phyloP scores from a whole-genome alignment of 2,113 vertebrate genomes.

The Ciconia boyciana region DNA sequence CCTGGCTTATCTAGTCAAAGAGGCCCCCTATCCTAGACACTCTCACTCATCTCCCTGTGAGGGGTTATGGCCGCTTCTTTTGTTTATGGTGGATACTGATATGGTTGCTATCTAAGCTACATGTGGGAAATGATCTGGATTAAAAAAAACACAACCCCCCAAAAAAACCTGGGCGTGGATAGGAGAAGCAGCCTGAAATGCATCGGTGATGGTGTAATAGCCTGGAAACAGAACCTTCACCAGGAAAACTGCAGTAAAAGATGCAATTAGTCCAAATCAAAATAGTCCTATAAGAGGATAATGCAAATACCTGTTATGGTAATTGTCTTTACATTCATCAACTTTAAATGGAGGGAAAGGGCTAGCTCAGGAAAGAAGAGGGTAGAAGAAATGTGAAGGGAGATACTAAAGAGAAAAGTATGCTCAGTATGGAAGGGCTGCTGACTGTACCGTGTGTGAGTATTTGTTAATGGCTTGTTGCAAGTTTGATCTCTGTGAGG shows the following conservation, averaged over 20 bases:
- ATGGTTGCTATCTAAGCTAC: not conserved
- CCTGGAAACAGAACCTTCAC: not conserved
- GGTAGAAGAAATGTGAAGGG: not conserved
- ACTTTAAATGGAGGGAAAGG: not conserved
- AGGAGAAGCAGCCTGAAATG: not conserved
- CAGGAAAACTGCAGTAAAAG: not conserved
- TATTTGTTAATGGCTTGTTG: not conserved
- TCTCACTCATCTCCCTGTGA: not conserved
- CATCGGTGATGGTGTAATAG: not conserved
- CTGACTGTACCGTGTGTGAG: not conserved
- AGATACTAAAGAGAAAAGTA: not conserved
- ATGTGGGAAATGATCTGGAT: not conserved
- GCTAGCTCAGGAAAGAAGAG: not conserved
- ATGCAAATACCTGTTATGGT: not conserved
- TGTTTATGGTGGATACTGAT: not conserved
- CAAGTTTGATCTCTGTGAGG: not conserved
- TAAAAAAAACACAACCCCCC: not conserved
- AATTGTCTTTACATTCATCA: not conserved
- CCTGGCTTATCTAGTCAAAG: not conserved
- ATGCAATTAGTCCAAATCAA: not conserved
- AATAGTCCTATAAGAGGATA: not conserved
- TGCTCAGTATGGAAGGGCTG: not conserved
- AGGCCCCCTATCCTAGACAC: not conserved
- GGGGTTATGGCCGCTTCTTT: not conserved
- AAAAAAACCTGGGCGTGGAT: not conserved